Percentiles rank a stretch among this genome's conserved stretches.
Conservation (phyloP, 2,113 vertebrate genomes). For the Dipodomys merriami region DNA sequence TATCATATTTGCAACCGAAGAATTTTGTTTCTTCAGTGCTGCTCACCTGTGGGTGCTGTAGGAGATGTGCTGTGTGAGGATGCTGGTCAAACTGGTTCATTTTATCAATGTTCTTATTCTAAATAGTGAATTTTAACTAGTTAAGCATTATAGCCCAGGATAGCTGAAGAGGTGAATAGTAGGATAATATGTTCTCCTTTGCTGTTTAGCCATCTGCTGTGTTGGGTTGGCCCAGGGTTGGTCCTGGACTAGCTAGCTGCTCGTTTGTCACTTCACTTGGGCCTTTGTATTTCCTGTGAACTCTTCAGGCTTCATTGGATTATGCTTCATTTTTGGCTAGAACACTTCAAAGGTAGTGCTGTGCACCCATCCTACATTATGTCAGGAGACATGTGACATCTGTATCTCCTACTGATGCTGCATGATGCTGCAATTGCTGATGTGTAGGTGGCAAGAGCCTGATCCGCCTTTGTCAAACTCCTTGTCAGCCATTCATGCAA, state of each 20-base stretch:
- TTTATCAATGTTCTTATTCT: neutral
- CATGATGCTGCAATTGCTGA: neutral
- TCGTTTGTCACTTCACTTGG: no score
- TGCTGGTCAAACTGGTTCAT: no score
- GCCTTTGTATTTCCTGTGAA: no score
- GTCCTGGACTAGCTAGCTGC: no score
- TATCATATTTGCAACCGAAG: neutral
- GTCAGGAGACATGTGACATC: neutral
- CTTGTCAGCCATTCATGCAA: neutral
- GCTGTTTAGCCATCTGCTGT: neutral
- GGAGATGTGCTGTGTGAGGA: no score
- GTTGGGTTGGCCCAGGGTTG: neutral
- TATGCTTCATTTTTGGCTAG: neutral
- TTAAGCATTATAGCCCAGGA: neutral
- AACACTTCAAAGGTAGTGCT: neutral
- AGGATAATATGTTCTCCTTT: neutral
- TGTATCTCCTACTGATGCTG: neutral
- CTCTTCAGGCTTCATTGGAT: neutral
- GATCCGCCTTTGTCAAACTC: neutral
- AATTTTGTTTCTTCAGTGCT: neutral
- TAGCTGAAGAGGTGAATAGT: neutral
- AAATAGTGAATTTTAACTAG: neutral
- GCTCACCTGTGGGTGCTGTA: no score
- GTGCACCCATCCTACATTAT: neutral
- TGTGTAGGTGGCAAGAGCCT: neutral